Evolutionary conservation across 2,113 vertebrate genomes (phyloP).

Genomic region (Bubalus kerabau): DNA sequence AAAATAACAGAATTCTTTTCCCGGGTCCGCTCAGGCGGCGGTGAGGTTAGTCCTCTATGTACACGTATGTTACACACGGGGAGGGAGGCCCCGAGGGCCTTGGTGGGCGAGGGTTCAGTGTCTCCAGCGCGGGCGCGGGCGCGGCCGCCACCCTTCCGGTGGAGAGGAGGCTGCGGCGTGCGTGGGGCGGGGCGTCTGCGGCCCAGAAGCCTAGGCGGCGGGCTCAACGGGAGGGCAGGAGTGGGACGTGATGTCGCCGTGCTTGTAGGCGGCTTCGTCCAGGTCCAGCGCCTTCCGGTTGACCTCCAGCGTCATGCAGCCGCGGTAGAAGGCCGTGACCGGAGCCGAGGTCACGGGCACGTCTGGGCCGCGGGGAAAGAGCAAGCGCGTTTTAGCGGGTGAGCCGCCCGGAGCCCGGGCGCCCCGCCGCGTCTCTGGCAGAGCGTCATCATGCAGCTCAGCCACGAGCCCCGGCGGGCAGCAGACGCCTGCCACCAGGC

Average conservation of each 20-base stretch:
- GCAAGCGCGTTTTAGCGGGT: background rate
- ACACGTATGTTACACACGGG: slow-evolving; percentile 81
- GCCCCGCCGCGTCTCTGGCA: background rate
- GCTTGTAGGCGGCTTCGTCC: slow-evolving; percentile 91
- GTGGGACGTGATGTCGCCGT: slow-evolving; percentile 94
- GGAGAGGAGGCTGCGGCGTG: background rate
- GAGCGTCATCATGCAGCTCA: rapidly evolving
- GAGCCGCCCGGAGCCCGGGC: background rate
- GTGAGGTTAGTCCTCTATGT: slow-evolving; percentile 69
- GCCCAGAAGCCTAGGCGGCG: slow-evolving; percentile 54
- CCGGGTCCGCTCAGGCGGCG: slow-evolving; percentile 54
- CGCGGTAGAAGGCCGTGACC: slow-evolving; percentile 90
- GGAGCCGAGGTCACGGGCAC: slow-evolving; percentile 90
- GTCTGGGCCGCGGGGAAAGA: slow-evolving; percentile 78
- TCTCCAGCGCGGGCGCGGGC: background rate
- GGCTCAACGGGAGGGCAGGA: slow-evolving; percentile 86
- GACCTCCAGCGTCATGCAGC: slow-evolving; percentile 91
- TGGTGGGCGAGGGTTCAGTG: slow-evolving; percentile 45
- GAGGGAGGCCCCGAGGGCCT: slow-evolving; percentile 62
- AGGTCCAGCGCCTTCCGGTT: slow-evolving; percentile 85
- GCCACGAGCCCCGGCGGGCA: background rate
- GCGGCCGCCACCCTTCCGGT: background rate
- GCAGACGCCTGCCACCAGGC: background rate
- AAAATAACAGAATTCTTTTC: slow-evolving; percentile 82
- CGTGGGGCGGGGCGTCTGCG: background rate